phyloP scores from a whole-genome alignment of 2,888 invertebrate species.

The Eubasilissa splendida region DNA sequence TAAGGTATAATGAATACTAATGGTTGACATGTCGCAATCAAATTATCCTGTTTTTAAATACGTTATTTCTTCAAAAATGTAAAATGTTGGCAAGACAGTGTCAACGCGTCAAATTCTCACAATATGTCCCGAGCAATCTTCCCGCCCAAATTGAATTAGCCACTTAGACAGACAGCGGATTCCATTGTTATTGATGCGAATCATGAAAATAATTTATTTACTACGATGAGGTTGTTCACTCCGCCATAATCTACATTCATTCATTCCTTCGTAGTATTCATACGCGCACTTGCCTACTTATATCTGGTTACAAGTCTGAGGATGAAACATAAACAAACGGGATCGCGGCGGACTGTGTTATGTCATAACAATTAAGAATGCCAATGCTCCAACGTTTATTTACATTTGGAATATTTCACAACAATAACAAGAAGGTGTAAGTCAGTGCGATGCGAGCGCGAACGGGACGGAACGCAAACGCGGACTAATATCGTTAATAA shows the following conservation, averaged over 20 bases:
- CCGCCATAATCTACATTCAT: conserved; percentile 14
- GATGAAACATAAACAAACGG: background rate
- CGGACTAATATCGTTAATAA: too few species aligned
- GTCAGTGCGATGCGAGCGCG: background rate
- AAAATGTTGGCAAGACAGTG: too few species aligned
- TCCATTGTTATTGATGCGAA: conserved; percentile 13
- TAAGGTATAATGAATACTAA: too few species aligned
- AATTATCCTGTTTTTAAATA: too few species aligned
- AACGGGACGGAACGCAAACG: too few species aligned
- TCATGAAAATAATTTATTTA: conserved; percentile 26
- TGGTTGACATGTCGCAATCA: too few species aligned
- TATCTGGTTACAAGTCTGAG: conserved; percentile 7
- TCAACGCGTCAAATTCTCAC: too few species aligned
- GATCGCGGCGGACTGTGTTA: conserved; percentile 3
- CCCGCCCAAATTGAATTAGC: conserved; percentile 1
- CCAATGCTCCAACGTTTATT: conserved; percentile 20
- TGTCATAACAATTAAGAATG: conserved; percentile 33
- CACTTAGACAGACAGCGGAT: conserved; percentile 5
- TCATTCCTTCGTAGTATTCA: background rate
- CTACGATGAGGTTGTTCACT: conserved; percentile 27
- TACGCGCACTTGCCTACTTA: background rate
- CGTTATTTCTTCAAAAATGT: too few species aligned
- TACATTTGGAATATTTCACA: conserved; percentile 1
- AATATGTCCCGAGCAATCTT: too few species aligned
- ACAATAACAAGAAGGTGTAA: conserved; percentile 20